Conservation (phyloP, 1,140 invertebrate genomes). For the Cotesia typhae region DNA sequence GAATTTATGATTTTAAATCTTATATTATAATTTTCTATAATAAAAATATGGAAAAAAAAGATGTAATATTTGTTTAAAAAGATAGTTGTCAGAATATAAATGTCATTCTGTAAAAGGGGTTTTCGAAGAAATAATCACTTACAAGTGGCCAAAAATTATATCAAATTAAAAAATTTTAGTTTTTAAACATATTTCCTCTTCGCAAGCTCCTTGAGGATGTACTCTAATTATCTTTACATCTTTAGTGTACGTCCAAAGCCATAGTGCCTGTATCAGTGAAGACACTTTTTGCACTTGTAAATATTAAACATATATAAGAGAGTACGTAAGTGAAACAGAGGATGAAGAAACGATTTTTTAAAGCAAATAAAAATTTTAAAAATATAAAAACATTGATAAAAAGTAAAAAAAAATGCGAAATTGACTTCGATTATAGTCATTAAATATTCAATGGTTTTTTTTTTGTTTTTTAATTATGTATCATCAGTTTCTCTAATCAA, state of each 20-base stretch:
- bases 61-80: slow-evolving; percentile 50
- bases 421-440: slow-evolving; percentile 36
- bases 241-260: slow-evolving; percentile 66
- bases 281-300: slow-evolving; percentile 62
- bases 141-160: slow-evolving; percentile 4
- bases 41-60: slow-evolving; percentile 53
- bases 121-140: slow-evolving; percentile 47
- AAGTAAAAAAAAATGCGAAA: slow-evolving; percentile 26
- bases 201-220: slow-evolving; percentile 62
- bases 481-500: slow-evolving; percentile 44
- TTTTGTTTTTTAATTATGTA: slow-evolving; percentile 52
- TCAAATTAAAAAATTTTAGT: slow-evolving; percentile 5
- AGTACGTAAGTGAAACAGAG: slow-evolving; percentile 33
- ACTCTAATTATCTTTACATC: slow-evolving; percentile 59
- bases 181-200: slow-evolving; percentile 36
- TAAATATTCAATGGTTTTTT: slow-evolving; percentile 44
- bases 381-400: slow-evolving; percentile 4
- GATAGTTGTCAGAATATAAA: slow-evolving; percentile 55
- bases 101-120: slow-evolving; percentile 58
- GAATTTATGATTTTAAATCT: slow-evolving; percentile 34
- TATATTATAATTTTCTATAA: slow-evolving; percentile 55
- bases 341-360: slow-evolving; percentile 22
- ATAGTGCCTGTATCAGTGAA: slow-evolving; percentile 65
- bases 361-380: slow-evolving; percentile 26
- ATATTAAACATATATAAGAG: slow-evolving; percentile 60